A percentile compares a stretch with the other conserved stretches of the same genome.
phyloP scores from a whole-genome alignment of 2,113 vertebrate species.

The Colaptes auratus region DNA sequence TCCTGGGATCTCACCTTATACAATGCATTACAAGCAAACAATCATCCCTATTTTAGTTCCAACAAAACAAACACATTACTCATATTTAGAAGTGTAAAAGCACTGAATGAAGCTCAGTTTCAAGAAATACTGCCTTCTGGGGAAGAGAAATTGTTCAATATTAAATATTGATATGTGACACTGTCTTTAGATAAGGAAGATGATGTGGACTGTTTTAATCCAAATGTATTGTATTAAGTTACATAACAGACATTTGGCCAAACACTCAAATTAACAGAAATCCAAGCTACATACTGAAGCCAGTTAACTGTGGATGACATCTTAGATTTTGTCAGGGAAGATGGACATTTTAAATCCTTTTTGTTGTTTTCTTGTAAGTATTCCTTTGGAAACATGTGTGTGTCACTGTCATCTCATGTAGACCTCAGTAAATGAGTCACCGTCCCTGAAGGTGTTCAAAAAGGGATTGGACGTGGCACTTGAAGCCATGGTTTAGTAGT shows the following conservation, averaged over 20 bases:
- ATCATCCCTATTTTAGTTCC: slow-evolving; percentile 15
- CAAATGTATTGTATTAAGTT: background rate
- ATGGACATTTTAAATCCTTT: background rate
- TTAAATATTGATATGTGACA: background rate
- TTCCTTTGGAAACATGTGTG: background rate
- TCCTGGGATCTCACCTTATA: slow-evolving; percentile 2
- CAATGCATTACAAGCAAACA: background rate
- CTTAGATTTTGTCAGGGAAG: background rate
- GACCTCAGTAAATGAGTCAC: background rate
- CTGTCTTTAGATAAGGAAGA: background rate
- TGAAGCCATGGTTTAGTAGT: no score
- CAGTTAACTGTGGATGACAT: background rate
- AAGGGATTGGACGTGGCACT: no score
- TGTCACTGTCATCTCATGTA: background rate
- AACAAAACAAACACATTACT: background rate
- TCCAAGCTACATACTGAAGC: background rate
- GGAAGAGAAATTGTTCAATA: background rate
- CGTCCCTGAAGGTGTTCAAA: no score
- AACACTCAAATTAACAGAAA: background rate
- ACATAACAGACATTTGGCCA: background rate
- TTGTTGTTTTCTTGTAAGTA: background rate
- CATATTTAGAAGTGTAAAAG: background rate
- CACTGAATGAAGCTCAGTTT: background rate
- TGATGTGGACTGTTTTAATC: background rate
- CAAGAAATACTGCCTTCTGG: background rate